phyloP scores from a whole-genome alignment of 2,797 vertebrate genomes.

The Falco biarmicus region DNA sequence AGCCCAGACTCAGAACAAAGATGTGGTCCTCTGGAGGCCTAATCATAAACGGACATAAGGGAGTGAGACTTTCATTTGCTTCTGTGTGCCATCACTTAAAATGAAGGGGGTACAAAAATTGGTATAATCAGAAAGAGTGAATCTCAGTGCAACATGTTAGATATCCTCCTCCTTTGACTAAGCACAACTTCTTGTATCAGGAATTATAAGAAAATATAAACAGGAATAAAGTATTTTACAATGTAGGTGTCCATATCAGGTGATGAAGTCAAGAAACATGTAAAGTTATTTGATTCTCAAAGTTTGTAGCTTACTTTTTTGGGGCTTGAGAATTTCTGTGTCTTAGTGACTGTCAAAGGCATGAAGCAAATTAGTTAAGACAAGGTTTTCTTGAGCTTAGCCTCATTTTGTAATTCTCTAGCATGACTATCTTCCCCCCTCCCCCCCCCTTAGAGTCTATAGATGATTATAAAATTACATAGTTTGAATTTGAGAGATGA shows the following conservation, averaged over 20 bases:
- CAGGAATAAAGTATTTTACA: neutral
- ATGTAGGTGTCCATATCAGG: neutral
- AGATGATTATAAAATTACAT: neutral
- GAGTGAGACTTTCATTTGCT: neutral
- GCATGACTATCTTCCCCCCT: neutral
- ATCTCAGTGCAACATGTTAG: neutral
- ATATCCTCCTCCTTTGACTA: neutral
- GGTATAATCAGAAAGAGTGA: neutral
- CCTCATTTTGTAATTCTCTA: neutral
- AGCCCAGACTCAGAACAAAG: neutral
- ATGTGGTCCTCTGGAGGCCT: neutral
- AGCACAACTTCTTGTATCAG: neutral
- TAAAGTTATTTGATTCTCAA: neutral
- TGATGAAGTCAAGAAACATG: neutral
- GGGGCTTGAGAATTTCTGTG: neutral
- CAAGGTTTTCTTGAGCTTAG: neutral
- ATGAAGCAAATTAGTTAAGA: neutral
- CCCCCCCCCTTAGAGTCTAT: neutral
- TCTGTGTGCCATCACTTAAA: neutral
- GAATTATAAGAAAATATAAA: neutral
- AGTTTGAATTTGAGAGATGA: neutral
- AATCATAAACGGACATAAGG: neutral
- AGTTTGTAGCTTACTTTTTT: neutral
- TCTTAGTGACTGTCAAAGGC: neutral
- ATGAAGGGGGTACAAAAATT: neutral